Evolutionary conservation across 2,797 vertebrate species (phyloP).

Genomic region (Takifugu ocellatus): DNA sequence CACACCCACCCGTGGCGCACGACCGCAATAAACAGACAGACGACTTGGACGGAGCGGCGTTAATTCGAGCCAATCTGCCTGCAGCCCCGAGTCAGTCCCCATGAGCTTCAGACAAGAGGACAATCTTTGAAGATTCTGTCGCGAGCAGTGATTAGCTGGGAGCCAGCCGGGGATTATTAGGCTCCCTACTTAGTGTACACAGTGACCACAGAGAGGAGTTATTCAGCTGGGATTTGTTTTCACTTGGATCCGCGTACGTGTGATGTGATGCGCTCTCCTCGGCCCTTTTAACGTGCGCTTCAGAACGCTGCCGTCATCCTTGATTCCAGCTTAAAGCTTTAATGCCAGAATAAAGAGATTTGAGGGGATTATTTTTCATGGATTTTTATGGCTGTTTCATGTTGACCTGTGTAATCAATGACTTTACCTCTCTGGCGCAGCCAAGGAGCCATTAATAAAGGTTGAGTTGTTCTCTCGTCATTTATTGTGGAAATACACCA

Average conservation of each 20-base stretch:
- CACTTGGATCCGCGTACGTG: conserved; percentile 44
- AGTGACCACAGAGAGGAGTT: conserved; percentile 33
- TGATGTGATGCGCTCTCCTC: conserved; percentile 29
- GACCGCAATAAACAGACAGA: conserved; percentile 13
- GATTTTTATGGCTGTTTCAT: conserved; percentile 42
- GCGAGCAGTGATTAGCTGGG: conserved; percentile 58
- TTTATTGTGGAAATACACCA: neutral
- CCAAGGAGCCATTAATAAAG: conserved; percentile 1
- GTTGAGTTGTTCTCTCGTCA: neutral
- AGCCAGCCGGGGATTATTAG: conserved; percentile 51
- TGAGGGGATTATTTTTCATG: conserved; percentile 33
- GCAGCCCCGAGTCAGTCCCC: conserved; percentile 38
- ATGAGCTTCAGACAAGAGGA: conserved; percentile 55
- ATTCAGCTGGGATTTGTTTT: conserved; percentile 51
- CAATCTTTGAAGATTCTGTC: conserved; percentile 51
- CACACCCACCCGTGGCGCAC: conserved; percentile 8
- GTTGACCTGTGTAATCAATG: conserved; percentile 32
- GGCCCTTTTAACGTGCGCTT: conserved; percentile 27
- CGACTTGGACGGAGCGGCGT: conserved; percentile 28
- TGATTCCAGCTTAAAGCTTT: conserved; percentile 10
- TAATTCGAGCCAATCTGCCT: conserved; percentile 20
- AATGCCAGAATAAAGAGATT: conserved; percentile 33
- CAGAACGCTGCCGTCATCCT: conserved; percentile 21
- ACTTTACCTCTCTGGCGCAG: conserved; percentile 26
- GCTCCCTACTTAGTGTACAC: conserved; percentile 40